Evolutionary conservation across 1,140 invertebrate genomes (phyloP), one percentile per base, ranked within the genome.

Genomic region (Asobara japonica): DNA sequence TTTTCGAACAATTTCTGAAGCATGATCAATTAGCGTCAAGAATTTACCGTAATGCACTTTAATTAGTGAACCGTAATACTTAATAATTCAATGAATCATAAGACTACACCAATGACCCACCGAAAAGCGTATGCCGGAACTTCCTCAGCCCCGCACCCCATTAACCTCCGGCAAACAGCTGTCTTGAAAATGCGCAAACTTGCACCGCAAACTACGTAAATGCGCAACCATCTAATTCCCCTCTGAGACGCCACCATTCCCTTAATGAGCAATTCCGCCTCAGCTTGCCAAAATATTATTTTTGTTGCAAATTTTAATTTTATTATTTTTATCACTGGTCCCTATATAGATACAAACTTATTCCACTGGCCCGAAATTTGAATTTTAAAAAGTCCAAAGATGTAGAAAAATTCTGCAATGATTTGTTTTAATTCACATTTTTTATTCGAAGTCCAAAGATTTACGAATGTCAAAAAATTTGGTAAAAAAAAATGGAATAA

Each of bases 101-200:
- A 16, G 2, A 45, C n/a, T 45, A 45, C 41, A 45, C 41, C 41
- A 45, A 45, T 45, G 18, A 45, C 41, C n/a, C 41, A n/a, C 41
- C 18, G 41, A 13, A 45, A 16, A 13, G 5, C n/a, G 11, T 45
- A 45, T 45, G 11, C n/a, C 41, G n/a, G 18, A 45, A 45, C 41
- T 45, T 45, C 41, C 41, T 2, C 3, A 45, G 41, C n/a, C 13
- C 41, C 41, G n/a, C 11, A 16, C 41, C 41, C 41, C 41, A 5
- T 45, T 45, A 45, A 45, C 41, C 41, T 16, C n/a, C 13, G n/a
- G 41, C 41, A 45, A 45, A 13, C 41, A 45, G 41, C n/a, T 45
- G 41, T 45, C 41, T 45, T 45, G n/a, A 45, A 45, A 45, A 45
- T 45, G n/a, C n/a, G 41, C 41, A 45, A 45, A 45, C 41, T 45